Conservation (phyloP, 2,797 vertebrate species). For the Neopelma chrysocephalum region DNA sequence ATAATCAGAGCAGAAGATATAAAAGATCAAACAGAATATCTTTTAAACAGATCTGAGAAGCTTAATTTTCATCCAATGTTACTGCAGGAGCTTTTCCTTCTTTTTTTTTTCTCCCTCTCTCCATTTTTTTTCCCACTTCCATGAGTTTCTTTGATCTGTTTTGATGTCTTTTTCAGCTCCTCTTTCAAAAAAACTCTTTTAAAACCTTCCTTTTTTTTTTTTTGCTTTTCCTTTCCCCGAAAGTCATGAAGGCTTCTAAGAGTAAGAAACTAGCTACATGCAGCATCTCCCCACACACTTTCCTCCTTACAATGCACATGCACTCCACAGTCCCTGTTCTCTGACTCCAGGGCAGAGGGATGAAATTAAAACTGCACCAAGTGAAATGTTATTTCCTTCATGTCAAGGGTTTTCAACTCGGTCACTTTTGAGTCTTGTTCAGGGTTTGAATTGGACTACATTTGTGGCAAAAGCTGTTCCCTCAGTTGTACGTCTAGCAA, state of each 20-base stretch:
- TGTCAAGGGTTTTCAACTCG: slow-evolving; percentile 54
- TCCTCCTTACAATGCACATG: slow-evolving; percentile 3
- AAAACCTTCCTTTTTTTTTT: not conserved
- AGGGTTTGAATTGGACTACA: slow-evolving; percentile 42
- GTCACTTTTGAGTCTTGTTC: slow-evolving; percentile 55
- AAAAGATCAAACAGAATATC: slow-evolving; percentile 82
- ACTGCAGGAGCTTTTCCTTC: slow-evolving; percentile 56
- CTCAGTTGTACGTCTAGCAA: slow-evolving; percentile 26
- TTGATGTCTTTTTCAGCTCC: slow-evolving; percentile 75
- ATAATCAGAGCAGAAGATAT: slow-evolving; percentile 78
- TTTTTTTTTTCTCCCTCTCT: not conserved
- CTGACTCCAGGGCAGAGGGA: slow-evolving; percentile 37
- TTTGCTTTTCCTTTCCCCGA: not conserved
- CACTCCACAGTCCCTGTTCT: slow-evolving; percentile 11
- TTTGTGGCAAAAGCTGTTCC: slow-evolving; percentile 54
- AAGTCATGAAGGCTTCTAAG: slow-evolving; percentile 59
- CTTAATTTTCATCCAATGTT: slow-evolving; percentile 76
- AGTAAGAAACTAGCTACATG: slow-evolving; percentile 28
- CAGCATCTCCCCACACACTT: slow-evolving; percentile 18
- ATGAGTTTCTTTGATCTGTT: slow-evolving; percentile 76
- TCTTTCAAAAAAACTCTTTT: slow-evolving; percentile 70
- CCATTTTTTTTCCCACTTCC: slow-evolving; percentile 15
- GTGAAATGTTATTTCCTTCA: slow-evolving; percentile 61
- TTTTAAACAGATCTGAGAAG: slow-evolving; percentile 77
- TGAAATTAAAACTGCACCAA: slow-evolving; percentile 54